Evolutionary conservation across 2,113 vertebrate species (phyloP).

Genomic region (Sclerurus mexicanus): DNA sequence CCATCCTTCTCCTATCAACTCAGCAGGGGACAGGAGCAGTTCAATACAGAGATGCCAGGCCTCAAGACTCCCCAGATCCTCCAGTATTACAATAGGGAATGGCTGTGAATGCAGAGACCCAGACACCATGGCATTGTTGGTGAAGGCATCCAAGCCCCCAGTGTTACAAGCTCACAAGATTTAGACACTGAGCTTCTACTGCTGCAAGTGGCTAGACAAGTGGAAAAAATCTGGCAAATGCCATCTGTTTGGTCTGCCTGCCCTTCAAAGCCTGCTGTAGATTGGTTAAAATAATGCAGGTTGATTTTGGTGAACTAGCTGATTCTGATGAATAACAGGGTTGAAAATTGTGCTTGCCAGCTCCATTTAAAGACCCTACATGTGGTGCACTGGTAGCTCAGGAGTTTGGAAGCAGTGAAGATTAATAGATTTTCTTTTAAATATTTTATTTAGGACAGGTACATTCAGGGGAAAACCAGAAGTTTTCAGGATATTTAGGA

Average conservation of each 20-base stretch:
- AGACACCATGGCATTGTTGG: not conserved
- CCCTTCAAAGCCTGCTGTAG: not conserved
- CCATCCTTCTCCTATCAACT: not conserved
- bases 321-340: not conserved
- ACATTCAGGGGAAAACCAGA: not conserved
- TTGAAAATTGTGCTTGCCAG: not conserved
- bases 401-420: not conserved
- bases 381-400: not conserved
- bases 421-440: not conserved
- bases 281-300: not conserved
- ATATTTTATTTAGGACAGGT: not conserved
- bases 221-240: not conserved
- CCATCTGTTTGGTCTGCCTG: not conserved
- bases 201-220: not conserved
- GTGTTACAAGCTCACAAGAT: not conserved
- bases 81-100: not conserved
- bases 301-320: not conserved
- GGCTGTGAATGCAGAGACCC: not conserved
- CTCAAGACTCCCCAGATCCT: not conserved
- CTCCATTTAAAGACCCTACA: not conserved
- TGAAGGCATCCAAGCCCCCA: not conserved
- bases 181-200: not conserved
- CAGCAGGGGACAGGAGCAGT: rapidly evolving
- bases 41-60: not conserved
- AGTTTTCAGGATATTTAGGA: not conserved